Conservation (phyloP, 2,113 vertebrate genomes). For the Nycticebus coucang region DNA sequence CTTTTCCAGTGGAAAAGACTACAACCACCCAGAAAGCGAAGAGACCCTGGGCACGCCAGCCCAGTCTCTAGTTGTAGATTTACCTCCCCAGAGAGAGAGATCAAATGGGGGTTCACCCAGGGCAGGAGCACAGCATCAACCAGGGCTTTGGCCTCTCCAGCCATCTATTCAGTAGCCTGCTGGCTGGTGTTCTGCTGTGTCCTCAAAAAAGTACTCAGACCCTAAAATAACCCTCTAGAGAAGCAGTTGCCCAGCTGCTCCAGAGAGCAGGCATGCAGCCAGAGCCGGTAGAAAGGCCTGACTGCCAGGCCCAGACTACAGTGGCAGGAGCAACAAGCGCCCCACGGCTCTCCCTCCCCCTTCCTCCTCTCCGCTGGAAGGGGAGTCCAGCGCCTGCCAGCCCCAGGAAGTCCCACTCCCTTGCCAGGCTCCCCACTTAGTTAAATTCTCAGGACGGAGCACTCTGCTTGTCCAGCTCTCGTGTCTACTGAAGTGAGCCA, state of each 20-base stretch:
- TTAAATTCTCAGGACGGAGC: neutral
- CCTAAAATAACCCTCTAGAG: constrained; percentile 52
- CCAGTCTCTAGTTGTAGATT: neutral
- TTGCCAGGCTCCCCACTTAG: neutral
- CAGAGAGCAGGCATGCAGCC: neutral
- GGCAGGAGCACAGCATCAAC: neutral
- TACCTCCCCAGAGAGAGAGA: neutral
- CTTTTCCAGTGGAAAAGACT: neutral
- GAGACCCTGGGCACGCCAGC: neutral
- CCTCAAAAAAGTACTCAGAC: neutral
- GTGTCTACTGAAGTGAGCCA: neutral
- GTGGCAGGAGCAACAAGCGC: neutral
- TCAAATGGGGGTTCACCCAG: neutral
- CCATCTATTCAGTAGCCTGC: neutral
- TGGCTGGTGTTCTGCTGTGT: neutral
- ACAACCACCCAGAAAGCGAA: neutral
- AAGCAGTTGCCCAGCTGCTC: neutral
- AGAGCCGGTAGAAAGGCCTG: neutral
- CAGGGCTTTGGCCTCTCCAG: neutral
- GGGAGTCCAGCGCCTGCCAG: neutral
- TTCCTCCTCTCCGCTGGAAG: neutral
- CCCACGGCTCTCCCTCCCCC: neutral
- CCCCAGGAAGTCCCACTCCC: neutral
- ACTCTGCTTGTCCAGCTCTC: neutral
- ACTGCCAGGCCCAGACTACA: neutral